Conservation (phyloP, 2,797 vertebrate genomes). For the Gephyroberyx darwinii region DNA sequence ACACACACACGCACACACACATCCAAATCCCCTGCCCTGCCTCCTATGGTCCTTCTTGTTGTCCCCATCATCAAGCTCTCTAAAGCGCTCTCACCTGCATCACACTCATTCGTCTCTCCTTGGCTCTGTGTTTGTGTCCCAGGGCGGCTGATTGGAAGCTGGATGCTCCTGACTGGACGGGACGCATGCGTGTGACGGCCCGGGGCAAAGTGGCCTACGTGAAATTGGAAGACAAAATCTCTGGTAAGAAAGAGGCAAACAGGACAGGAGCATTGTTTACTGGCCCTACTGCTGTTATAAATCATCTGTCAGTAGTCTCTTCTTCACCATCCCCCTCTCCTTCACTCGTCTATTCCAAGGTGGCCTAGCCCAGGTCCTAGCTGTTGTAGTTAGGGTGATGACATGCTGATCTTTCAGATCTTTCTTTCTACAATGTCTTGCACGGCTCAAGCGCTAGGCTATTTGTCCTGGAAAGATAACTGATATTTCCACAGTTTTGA, state of each 20-base stretch:
- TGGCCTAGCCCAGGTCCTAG: conserved; percentile 53
- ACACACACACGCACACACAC: not conserved
- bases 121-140: conserved; percentile 38
- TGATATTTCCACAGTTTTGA: not conserved
- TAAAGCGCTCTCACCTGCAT: conserved; percentile 23
- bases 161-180: conserved; percentile 95
- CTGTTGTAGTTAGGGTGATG: conserved; percentile 28
- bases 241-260: conserved; percentile 82
- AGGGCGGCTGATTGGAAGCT: conserved; percentile 98
- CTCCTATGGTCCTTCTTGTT: not conserved
- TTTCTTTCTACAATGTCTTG: conserved; percentile 12
- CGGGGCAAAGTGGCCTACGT: conserved; percentile 92
- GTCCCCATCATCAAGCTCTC: conserved; percentile 17
- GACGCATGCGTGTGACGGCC: conserved; percentile 93
- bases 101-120: conserved; percentile 6
- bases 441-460: not conserved
- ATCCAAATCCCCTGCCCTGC: conserved; percentile 10
- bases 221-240: conserved; percentile 95
- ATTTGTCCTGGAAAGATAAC: not conserved
- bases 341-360: conserved; percentile 74
- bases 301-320: conserved; percentile 64
- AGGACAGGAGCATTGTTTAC: conserved; percentile 58
- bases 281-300: conserved; percentile 47
- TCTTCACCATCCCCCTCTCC: conserved; percentile 37
- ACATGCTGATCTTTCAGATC: conserved; percentile 11